These are phyloP conservation scores for Copidosoma floridanum DNA, from an alignment of 1,140 invertebrate genomes.

Conservation along the genomic window DNA sequence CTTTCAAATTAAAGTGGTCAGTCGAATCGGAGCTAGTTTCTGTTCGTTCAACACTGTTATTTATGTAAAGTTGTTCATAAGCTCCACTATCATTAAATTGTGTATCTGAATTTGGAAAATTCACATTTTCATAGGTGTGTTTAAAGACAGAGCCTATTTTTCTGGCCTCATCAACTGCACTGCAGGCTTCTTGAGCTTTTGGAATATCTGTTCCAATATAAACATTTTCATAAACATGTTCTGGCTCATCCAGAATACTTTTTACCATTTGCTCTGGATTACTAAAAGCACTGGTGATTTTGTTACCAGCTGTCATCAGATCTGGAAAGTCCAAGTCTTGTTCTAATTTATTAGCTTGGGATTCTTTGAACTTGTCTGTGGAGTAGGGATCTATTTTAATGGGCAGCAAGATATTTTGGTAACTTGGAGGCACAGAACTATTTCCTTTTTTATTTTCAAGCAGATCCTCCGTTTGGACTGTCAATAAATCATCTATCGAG, in stretches of 20 bases:
- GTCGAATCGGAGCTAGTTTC: constrained; percentile 40
- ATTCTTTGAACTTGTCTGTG: constrained; percentile 22
- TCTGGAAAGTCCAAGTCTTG: constrained; percentile 16
- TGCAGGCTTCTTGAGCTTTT: constrained; percentile 26
- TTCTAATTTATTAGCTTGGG: constrained; percentile 2
- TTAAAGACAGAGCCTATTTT: constrained; percentile 27
- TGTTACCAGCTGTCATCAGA: constrained; percentile 11
- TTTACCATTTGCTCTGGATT: constrained; percentile 18
- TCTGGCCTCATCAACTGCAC: constrained; percentile 15
- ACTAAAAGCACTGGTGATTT: background rate
- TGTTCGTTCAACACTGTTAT: constrained; percentile 32
- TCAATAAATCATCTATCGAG: constrained; percentile 17
- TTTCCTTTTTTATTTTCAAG: constrained; percentile 6
- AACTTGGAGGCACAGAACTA: constrained; percentile 30
- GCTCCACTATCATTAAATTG: constrained; percentile 26
- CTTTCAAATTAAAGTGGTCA: constrained; percentile 31
- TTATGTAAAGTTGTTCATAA: constrained; percentile 41
- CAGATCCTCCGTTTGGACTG: background rate
- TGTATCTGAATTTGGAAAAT: constrained; percentile 35
- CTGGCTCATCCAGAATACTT: constrained; percentile 30
- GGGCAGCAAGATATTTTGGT: constrained; percentile 47
- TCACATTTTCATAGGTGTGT: constrained; percentile 45
- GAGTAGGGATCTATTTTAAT: constrained; percentile 35
- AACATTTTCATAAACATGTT: constrained; percentile 43
- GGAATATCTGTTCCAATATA: constrained; percentile 38